Evolutionary conservation across 2,888 invertebrate species (phyloP).

Genomic region (Antheraea yamamai): DNA sequence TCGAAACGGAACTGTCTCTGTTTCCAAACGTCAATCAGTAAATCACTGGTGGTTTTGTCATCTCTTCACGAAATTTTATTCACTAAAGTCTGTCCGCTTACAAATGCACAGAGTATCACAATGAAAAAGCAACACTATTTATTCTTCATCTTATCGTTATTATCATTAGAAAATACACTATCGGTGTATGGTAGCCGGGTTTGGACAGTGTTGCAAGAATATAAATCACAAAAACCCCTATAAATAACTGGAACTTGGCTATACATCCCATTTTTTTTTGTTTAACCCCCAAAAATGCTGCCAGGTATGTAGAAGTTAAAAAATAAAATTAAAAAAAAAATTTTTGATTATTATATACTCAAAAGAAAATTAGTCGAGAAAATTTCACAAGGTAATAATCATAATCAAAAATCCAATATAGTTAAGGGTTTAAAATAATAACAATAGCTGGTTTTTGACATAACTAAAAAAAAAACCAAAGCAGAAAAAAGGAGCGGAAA

Average conservation of each 20-base stretch:
- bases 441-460: too few species aligned
- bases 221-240: neutral
- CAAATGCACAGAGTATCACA: constrained; percentile 5
- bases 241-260: neutral
- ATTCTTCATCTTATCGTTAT: neutral
- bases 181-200: neutral
- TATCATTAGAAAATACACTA: neutral
- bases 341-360: neutral
- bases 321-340: neutral
- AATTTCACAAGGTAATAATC: neutral
- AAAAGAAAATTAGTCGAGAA: neutral
- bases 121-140: constrained; percentile 2
- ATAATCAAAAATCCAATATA: too few species aligned
- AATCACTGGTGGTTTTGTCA: neutral
- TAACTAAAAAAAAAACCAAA: too few species aligned
- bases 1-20: neutral
- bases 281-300: neutral
- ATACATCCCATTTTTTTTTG: neutral
- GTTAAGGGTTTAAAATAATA: too few species aligned
- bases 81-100: neutral
- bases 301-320: neutral
- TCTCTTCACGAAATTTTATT: neutral
- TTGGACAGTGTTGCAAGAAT: neutral
- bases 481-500: too few species aligned
- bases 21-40: neutral